Evolutionary conservation across 2,888 invertebrate species (phyloP), one percentile per base, ranked within the genome.

Genomic region (Osedax frankpressi): DNA sequence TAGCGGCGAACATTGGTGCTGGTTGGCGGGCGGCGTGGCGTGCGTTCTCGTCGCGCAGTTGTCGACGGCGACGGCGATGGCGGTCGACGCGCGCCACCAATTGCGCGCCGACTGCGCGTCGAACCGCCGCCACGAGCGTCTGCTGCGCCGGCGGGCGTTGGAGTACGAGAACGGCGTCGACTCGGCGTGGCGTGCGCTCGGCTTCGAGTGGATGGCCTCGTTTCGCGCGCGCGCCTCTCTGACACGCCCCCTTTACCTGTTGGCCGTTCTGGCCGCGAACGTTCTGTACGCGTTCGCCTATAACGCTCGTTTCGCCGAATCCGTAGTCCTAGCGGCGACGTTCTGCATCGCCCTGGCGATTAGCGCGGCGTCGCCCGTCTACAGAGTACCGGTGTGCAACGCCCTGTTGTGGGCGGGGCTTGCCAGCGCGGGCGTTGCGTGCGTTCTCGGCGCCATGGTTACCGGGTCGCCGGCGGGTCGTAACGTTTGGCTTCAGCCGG

Each of bases 131-230:
- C 81, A 83, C 70, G 81, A 82, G 65, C 78, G 78, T 3, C 81
- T 79, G 75, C 75, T 83, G n/a, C 79, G 81, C 65, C 75, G 82
- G 73, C 82, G 82, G 73, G 82, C 82, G 77, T 79, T 79, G 19
- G 82, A 82, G 72, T 82, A 81, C 74, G 79, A 81, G 74, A 78
- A 81, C 27, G 82, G 82, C 27, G 75, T 82, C 60, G 81, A 82
- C 73, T 76, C 80, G 71, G 73, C 79, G n/a, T 82, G 81, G 80
- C 75, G 80, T 19, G 77, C 79, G 29, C 78, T 77, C 30, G 77
- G 79, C 65, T 80, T 80, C 74, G 80, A 80, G 76, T 75, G 81
- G 3, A 82, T 82, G 73, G 80, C 82, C 2, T 82, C 82, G 0
- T 82, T 81, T 77, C 78, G 77, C 28, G 77, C 79, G 69, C 75